Evolutionary conservation across 2,113 vertebrate genomes (phyloP).

Genomic region (Daubentonia madagascariensis): DNA sequence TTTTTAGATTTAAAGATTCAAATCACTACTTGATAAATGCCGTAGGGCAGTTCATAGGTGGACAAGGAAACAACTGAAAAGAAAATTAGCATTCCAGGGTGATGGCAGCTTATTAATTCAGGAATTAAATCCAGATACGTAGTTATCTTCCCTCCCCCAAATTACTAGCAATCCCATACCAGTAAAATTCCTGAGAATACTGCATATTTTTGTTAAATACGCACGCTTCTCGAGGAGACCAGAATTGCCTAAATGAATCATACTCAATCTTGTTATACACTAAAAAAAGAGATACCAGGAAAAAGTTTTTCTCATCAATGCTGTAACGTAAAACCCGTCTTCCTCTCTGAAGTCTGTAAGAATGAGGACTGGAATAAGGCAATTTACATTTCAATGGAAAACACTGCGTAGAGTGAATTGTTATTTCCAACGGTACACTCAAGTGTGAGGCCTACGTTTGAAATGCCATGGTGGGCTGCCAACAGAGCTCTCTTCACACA

Average conservation of each 20-base stretch:
- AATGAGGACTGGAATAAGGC: background rate
- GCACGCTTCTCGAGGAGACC: background rate
- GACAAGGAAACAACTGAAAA: background rate
- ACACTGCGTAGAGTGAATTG: background rate
- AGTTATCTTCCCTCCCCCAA: background rate
- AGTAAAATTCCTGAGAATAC: background rate
- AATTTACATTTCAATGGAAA: conserved; percentile 55
- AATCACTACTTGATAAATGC: background rate
- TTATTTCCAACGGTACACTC: background rate
- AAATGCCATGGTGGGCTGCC: background rate
- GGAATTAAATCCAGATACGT: background rate
- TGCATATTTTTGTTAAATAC: background rate
- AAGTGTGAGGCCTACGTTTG: background rate
- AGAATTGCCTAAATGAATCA: background rate
- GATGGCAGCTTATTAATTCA: background rate
- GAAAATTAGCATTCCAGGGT: background rate
- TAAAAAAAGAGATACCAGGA: background rate
- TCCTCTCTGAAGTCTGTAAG: background rate
- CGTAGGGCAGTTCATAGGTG: background rate
- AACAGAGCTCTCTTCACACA: background rate
- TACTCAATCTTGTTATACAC: background rate
- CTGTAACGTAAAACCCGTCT: background rate
- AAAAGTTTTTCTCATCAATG: background rate
- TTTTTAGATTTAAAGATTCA: conserved; percentile 47
- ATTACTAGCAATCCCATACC: background rate